Evolutionary conservation across 2,888 invertebrate species (phyloP).

Genomic region (Harpagoxenus sublaevis): DNA sequence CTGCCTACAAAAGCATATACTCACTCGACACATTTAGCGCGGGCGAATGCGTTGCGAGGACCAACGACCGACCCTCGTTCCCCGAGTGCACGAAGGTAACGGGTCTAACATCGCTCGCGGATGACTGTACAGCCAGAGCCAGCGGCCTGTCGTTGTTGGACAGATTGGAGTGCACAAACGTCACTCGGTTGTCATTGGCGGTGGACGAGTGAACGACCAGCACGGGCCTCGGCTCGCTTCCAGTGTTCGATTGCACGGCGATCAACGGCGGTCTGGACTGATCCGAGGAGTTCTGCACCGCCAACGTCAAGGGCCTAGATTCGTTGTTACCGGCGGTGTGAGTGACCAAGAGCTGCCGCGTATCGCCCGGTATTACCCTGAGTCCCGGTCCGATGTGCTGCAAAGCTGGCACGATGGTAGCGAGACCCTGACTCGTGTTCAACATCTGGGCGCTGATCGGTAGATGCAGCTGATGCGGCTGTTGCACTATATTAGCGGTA

Average conservation of each 20-base stretch:
- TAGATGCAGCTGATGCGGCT: slow-evolving; percentile 83
- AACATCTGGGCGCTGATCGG: slow-evolving; percentile 84
- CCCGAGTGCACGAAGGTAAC: slow-evolving; percentile 84
- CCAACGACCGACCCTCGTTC: slow-evolving; percentile 83
- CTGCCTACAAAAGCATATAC: slow-evolving; percentile 57
- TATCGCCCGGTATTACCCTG: slow-evolving; percentile 84
- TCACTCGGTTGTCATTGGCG: slow-evolving; percentile 84
- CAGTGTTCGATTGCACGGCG: slow-evolving; percentile 83
- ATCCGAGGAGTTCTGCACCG: slow-evolving; percentile 81
- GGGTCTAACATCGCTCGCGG: slow-evolving; percentile 83
- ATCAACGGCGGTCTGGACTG: slow-evolving; percentile 80
- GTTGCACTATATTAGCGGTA: slow-evolving; percentile 77
- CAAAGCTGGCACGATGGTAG: slow-evolving; percentile 84
- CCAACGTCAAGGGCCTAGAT: slow-evolving; percentile 81
- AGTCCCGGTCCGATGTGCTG: slow-evolving; percentile 84
- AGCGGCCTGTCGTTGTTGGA: slow-evolving; percentile 84
- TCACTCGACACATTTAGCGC: slow-evolving; percentile 83
- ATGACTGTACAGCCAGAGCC: slow-evolving; percentile 85
- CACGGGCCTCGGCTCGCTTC: slow-evolving; percentile 84
- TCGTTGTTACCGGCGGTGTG: slow-evolving; percentile 82
- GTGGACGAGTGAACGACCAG: slow-evolving; percentile 84
- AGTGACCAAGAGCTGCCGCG: slow-evolving; percentile 83
- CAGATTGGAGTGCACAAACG: slow-evolving; percentile 84
- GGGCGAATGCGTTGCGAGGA: slow-evolving; percentile 83
- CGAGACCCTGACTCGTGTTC: slow-evolving; percentile 83